phyloP scores from a whole-genome alignment of 1,140 invertebrate genomes.

The Xylocopa sonorina region DNA sequence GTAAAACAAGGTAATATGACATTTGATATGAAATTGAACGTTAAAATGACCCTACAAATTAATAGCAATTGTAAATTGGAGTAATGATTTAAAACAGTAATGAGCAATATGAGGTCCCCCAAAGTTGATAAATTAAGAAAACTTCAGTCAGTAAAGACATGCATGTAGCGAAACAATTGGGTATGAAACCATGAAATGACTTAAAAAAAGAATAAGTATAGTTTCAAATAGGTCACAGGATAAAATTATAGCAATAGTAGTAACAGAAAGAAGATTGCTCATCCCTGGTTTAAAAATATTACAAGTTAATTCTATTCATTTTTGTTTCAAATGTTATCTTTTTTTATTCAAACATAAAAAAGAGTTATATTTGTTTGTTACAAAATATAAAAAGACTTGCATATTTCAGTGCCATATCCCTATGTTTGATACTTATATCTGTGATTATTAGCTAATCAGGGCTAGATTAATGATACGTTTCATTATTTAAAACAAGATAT shows the following conservation, averaged over 20 bases:
- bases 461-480: slow-evolving; percentile 59
- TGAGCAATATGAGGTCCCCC: too few relatives aligned
- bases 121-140: too few relatives aligned
- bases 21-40: slow-evolving; percentile 5
- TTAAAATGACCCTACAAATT: background rate
- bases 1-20: slow-evolving; percentile 7
- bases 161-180: too few relatives aligned
- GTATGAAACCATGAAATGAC: too few relatives aligned
- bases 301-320: background rate
- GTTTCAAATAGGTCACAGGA: too few relatives aligned
- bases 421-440: slow-evolving; percentile 74
- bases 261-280: too few relatives aligned
- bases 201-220: too few relatives aligned
- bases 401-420: slow-evolving; percentile 70
- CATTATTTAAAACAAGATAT: slow-evolving; percentile 66
- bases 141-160: too few relatives aligned
- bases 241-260: too few relatives aligned
- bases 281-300: background rate
- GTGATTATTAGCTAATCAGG: slow-evolving; percentile 70
- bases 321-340: background rate
- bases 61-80: slow-evolving; percentile 17
- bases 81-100: too few relatives aligned
- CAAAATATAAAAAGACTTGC: slow-evolving; percentile 32
- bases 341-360: slow-evolving; percentile 33
- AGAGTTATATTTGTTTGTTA: slow-evolving; percentile 39